Base-by-base conservation (phyloP, 2,797 vertebrate genomes). In the Clarias fuscus region DNA sequence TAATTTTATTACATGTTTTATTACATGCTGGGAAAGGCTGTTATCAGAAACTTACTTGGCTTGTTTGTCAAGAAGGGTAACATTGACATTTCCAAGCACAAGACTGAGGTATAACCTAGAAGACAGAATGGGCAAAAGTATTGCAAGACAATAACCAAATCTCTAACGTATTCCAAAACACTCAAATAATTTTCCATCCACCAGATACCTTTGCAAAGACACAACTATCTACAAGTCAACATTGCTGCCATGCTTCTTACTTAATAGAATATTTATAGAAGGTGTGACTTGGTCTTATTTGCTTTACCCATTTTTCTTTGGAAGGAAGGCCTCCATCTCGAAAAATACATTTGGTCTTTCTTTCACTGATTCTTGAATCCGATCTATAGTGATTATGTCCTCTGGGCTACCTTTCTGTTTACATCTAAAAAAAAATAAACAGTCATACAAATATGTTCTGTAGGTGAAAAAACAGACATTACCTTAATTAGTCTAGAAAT, bases 261-360 rank as follows among this genome's bases (percentile, higher is more conserved):
- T 59, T 84, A 65, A 67, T 43, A 4, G 33, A 58, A 84, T 80
- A 61, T 85, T 79, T 79, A 87, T 18, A 62, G 56, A 76, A 72
- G 79, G 59, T 56, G 75, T 83, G 83, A 40, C 22, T 68, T n/a
- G 13, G 6, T 79, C 11, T 75, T 1, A 65, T 82, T 76, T 72
- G 92, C 64, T 76, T 94, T 89, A 97, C 98, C 98, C 97, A 0
- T 99, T 99, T 92, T 98, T 97, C 95, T 98, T 98, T 43, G 98
- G 98, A 91, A 99, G 94, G 80, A 98, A 99, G 48, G 97, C 96
- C 89, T 99, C 98, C 98, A 99, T 99, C 91, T 99, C 98, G 2
- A 95, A 97, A 93, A 99, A 99, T 5, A 95, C 89, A 0, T 95
- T 93, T 14, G 93, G 93, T 87, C 96, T 93, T 72, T 97, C 96